Base-by-base conservation (phyloP, 2,888 invertebrate genomes). In the Parascotia fuliginaria region DNA sequence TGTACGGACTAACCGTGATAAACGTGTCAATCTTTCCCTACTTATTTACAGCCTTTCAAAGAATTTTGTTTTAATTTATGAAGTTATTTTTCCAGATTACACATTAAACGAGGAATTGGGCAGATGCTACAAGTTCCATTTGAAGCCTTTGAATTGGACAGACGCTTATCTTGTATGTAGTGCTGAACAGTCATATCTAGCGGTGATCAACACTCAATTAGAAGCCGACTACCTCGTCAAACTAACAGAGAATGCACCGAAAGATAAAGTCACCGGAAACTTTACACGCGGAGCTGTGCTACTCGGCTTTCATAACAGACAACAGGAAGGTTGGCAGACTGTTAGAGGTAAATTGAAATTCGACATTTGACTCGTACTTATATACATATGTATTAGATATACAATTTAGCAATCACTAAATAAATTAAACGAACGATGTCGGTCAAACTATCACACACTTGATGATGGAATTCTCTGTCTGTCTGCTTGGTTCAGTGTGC, bases 121-220 rank as follows among this genome's bases (percentile, higher is more conserved):
- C 1, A 77, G 75, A 61, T 89, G 88, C 56, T 89, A 86, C 67
- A 89, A 89, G 51, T 79, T 87, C 39, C 88, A 89, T 49, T 40
- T 72, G 13, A 68, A 55, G 0, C 83, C 86, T 0, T 54, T 58
- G 55, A 82, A 71, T 32, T 90, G 89, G 89, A 73, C 71, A 0
- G 83, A 86, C 0, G 89, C 89, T 0, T 75, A 79, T 12, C 60
- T 60, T 1, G 57, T 69, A 1, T 90, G 90, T 58, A 68, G 63
- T 13, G 71, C 79, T 0, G 89, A 89, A 48, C 78, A 77, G 45
- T 83, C 85, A 0, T 81, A 83, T 42, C 49, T 89, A 22, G 81
- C 85, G 2, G 73, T 88, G 9, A 77, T 85, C 39, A 81, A 88
- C 49, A 77, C 70, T 3, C 53, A 49, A 9, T 0, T 6, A 12